Evolutionary conservation across 92 coral and sea anemone genomes (phyloP).

Genomic region (Montipora capitata): DNA sequence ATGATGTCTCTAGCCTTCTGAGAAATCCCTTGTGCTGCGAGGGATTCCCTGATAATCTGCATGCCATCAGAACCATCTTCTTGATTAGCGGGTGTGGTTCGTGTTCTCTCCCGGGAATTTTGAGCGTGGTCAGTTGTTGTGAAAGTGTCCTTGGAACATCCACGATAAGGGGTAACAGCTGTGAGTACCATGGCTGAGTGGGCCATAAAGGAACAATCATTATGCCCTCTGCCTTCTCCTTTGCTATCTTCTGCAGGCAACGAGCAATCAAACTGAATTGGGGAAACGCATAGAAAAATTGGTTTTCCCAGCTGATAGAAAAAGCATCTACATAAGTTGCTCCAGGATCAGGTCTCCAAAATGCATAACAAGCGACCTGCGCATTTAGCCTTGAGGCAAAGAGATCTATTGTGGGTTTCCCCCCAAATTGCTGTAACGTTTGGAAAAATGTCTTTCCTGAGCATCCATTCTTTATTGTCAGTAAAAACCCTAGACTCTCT

Average conservation of each 20-base stretch:
- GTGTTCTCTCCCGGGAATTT: background rate
- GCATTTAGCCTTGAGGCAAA: conserved; percentile 63
- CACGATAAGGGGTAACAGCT: conserved; percentile 36
- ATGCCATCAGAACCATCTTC: background rate
- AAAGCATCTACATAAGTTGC: conserved; percentile 73
- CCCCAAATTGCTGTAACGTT: conserved; percentile 40
- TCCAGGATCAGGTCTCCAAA: too few relatives aligned
- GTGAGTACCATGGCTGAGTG: conserved; percentile 37
- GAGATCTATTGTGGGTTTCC: conserved; percentile 30
- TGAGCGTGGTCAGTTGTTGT: background rate
- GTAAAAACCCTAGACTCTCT: conserved; percentile 40
- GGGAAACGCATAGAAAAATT: conserved; percentile 55
- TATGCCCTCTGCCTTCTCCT: conserved; percentile 51
- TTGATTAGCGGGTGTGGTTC: background rate
- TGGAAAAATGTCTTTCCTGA: conserved; percentile 31
- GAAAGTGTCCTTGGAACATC: conserved; percentile 34
- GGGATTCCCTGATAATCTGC: conserved; percentile 6
- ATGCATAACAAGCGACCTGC: too few relatives aligned
- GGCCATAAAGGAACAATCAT: conserved; percentile 62
- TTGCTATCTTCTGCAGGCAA: conserved; percentile 65
- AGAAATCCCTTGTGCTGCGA: background rate
- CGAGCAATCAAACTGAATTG: conserved; percentile 61
- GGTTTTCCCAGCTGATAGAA: conserved; percentile 39
- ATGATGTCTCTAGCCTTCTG: background rate
- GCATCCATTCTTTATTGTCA: conserved; percentile 68